phyloP scores from a whole-genome alignment of 2,113 vertebrate genomes.

The Pygathrix nemaeus region DNA sequence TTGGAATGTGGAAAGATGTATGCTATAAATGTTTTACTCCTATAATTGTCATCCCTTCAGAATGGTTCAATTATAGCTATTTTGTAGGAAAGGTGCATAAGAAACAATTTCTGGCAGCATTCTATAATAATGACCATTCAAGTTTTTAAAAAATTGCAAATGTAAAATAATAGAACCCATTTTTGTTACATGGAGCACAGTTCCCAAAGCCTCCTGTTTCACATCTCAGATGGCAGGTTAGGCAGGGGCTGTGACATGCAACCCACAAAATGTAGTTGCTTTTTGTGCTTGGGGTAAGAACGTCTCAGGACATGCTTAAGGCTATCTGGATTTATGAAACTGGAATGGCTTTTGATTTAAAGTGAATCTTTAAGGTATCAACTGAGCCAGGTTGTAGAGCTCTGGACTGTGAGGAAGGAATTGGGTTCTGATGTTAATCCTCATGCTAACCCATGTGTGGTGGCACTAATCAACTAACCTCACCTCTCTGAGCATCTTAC shows the following conservation, averaged over 20 bases:
- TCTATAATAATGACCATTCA: constrained; percentile 3
- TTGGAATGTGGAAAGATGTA: constrained; percentile 62
- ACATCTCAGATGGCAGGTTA: neutral
- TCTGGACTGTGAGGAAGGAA: neutral
- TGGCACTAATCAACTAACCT: neutral
- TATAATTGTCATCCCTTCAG: constrained; percentile 70
- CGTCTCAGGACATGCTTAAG: neutral
- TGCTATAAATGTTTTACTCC: constrained; percentile 67
- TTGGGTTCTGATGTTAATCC: neutral
- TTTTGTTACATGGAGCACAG: neutral
- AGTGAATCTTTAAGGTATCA: neutral
- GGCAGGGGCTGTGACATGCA: neutral
- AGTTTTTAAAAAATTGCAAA: constrained; percentile 48
- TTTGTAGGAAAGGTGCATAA: constrained; percentile 44
- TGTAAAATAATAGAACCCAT: constrained; percentile 17
- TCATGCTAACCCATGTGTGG: neutral
- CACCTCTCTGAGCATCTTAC: neutral
- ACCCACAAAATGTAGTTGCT: too few species aligned
- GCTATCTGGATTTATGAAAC: neutral
- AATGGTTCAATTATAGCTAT: constrained; percentile 64
- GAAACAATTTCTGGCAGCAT: constrained; percentile 48
- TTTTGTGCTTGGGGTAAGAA: neutral
- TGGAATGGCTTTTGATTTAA: neutral
- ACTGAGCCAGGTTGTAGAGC: neutral
- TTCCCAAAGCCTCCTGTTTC: neutral